Percentiles rank a stretch among this genome's conserved stretches.
Evolutionary conservation across 1,140 invertebrate genomes (phyloP).

Genomic region (Parapsyche elsis): DNA sequence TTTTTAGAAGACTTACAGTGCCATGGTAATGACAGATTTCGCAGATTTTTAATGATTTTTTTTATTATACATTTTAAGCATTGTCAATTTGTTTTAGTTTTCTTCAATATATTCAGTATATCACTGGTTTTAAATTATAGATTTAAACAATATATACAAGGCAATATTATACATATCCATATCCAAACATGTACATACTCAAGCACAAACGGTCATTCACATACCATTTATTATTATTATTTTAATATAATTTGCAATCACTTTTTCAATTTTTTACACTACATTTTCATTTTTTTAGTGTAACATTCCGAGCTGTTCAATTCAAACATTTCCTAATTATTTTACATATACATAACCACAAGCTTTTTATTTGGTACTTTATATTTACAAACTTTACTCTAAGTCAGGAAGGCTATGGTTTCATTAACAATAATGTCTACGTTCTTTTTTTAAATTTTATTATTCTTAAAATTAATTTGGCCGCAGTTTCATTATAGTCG

Average conservation of each 20-base stretch:
- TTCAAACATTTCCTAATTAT: not conserved
- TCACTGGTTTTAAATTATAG: too few relatives aligned
- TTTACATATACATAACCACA: conserved; percentile 5
- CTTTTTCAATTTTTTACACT: not conserved
- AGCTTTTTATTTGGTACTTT: conserved; percentile 32
- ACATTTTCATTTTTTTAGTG: not conserved
- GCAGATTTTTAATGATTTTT: too few relatives aligned
- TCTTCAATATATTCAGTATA: too few relatives aligned
- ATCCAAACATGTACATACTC: not conserved
- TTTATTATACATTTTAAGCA: too few relatives aligned
- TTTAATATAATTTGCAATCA: not conserved
- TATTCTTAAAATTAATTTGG: conserved; percentile 53
- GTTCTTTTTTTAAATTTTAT: conserved; percentile 37
- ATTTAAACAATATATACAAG: not conserved
- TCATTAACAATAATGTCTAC: conserved; percentile 46
- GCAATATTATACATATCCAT: not conserved
- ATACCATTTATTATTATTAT: too few relatives aligned
- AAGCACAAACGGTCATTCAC: not conserved
- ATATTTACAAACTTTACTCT: conserved; percentile 52
- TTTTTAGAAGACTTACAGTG: too few relatives aligned
- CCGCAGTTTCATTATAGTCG: conserved; percentile 51
- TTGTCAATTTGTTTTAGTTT: too few relatives aligned
- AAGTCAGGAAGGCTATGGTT: conserved; percentile 54
- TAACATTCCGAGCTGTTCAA: too few relatives aligned
- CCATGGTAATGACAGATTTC: too few relatives aligned